Conservation (phyloP, 2,797 vertebrate genomes). For the Chaunax sp. region DNA sequence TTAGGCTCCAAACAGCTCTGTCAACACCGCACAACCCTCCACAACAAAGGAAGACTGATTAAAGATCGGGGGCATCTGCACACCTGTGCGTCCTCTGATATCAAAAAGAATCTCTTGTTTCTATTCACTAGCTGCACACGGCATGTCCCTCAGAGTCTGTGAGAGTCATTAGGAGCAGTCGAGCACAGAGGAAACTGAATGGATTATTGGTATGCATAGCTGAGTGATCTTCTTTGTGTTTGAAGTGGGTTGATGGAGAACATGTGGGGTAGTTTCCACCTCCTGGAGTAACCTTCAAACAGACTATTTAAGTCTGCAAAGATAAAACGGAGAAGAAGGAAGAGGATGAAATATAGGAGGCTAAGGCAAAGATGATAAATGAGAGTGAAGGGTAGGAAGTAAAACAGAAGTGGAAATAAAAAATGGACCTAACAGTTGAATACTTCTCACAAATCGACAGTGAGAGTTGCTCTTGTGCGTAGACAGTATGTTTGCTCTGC, state of each 20-base stretch:
- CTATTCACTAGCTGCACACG: conserved; percentile 22
- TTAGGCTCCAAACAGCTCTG: conserved; percentile 53
- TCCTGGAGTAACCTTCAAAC: conserved; percentile 42
- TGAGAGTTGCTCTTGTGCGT: neutral
- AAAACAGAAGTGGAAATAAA: neutral
- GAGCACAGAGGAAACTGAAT: conserved; percentile 45
- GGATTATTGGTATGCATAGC: conserved; percentile 36
- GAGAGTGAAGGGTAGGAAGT: neutral
- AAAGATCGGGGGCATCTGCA: conserved; percentile 55
- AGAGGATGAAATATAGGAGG: neutral
- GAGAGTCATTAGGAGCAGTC: conserved; percentile 34
- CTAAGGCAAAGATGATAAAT: neutral
- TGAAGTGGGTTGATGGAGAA: conserved; percentile 64
- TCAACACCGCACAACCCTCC: conserved; percentile 46
- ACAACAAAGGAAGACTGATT: conserved; percentile 73
- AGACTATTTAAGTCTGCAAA: conserved; percentile 14
- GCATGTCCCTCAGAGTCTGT: conserved; percentile 29
- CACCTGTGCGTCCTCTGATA: conserved; percentile 73
- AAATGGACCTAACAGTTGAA: conserved; percentile 8
- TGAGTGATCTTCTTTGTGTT: conserved; percentile 50
- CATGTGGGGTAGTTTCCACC: conserved; percentile 51
- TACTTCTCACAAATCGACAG: neutral
- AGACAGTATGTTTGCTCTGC: neutral
- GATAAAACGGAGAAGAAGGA: conserved; percentile 2
- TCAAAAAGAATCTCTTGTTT: conserved; percentile 57